Evolutionary conservation across 2,888 invertebrate genomes (phyloP), one percentile per base, ranked within the genome.

Genomic region (Crepidodera aurea): DNA sequence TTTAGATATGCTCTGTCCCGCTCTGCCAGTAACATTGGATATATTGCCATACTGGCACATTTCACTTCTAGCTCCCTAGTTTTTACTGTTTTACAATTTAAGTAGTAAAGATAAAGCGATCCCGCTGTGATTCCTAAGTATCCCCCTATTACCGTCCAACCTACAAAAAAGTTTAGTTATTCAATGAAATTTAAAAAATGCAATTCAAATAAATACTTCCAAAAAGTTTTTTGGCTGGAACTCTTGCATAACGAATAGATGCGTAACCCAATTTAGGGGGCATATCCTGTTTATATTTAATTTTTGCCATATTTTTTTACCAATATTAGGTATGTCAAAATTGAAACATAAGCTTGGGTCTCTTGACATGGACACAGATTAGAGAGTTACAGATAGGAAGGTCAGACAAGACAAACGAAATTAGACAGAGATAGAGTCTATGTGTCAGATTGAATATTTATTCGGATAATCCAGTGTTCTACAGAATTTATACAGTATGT

Each of bases 251-350:
- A 46, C 85, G 85, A 68, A 96, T 90, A 15, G 90, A 86, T 68
- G 87, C 85, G 80, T 96, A 98, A 70, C 98, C 98, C 77, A 96
- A 96, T 57, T 86, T 82, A 65, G 98, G 98, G 76, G 98, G 97
- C 87, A 98, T 85, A 83, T 98, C 98, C 83, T 98, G 98, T 76
- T 82, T 83, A 72, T 79, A 84, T 42, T 81, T 69, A 7, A 81
- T 67, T 54, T n/a, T n/a, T n/a, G n/a, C n/a, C n/a, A n/a, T n/a
- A n/a, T n/a, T n/a, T n/a, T n/a, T n/a, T n/a, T n/a, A n/a, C n/a
- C n/a, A n/a, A n/a, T n/a, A n/a, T n/a, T n/a, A n/a, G n/a, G n/a
- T n/a, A n/a, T n/a, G n/a, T n/a, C n/a, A n/a, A n/a, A n/a, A n/a
- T n/a, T n/a, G n/a, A n/a, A n/a, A n/a, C n/a, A n/a, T n/a, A n/a